These are phyloP conservation scores for Corythaixoides concolor DNA, from an alignment of 2,113 vertebrate species.

Conservation along the genomic window DNA sequence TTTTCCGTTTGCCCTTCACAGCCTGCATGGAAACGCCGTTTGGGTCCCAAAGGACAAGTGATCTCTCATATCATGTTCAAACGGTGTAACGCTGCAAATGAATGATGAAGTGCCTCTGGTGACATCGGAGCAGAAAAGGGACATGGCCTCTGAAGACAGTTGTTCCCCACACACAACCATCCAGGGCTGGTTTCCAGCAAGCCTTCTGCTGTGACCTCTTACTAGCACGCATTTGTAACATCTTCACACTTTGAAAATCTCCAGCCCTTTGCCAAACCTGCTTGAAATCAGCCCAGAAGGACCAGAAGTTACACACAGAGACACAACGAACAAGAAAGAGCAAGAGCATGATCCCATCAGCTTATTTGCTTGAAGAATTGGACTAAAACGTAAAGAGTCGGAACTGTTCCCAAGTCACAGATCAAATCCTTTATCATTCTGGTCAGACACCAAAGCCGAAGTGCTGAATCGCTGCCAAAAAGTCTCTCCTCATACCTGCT, in stretches of 20 bases:
- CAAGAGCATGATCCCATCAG: background rate
- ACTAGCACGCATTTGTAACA: background rate
- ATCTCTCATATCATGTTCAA: rapidly evolving
- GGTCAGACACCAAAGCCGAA: background rate
- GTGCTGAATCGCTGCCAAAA: background rate
- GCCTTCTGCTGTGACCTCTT: background rate
- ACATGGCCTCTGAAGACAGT: background rate
- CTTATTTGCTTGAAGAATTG: background rate
- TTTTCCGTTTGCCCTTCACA: background rate
- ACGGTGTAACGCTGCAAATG: rapidly evolving
- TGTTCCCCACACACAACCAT: background rate
- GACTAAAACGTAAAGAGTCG: background rate
- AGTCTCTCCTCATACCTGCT: background rate
- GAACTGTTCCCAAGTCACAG: background rate
- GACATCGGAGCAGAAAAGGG: background rate
- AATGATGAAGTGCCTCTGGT: background rate
- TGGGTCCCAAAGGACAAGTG: background rate
- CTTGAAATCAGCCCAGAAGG: background rate
- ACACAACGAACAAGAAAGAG: rapidly evolving
- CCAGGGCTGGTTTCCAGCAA: background rate
- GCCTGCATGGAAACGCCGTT: background rate
- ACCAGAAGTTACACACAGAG: background rate
- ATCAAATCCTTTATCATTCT: background rate
- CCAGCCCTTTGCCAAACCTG: background rate
- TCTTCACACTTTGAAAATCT: background rate